These are phyloP conservation scores for Drosophila kurseongensis DNA, from an alignment of 1,140 invertebrate species.

Conservation along the genomic window DNA sequence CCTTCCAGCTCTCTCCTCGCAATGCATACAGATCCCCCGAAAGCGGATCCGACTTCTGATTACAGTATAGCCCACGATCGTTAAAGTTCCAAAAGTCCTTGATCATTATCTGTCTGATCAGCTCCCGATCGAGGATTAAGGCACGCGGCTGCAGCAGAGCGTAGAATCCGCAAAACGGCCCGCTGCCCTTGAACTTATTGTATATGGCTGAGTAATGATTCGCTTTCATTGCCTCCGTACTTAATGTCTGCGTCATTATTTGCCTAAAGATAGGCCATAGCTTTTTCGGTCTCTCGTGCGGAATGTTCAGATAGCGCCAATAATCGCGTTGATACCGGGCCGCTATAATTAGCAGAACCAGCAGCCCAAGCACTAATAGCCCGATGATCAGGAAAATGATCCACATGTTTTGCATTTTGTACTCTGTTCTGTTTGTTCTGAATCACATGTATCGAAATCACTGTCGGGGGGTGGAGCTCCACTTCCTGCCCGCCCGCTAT, in stretches of 20 bases:
- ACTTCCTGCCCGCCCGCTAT: constrained; percentile 9
- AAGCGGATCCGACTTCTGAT: constrained; percentile 86
- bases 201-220: constrained; percentile 66
- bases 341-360: constrained; percentile 60
- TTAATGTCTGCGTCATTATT: constrained; percentile 57
- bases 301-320: constrained; percentile 74
- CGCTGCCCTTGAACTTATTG: constrained; percentile 71
- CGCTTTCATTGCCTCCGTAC: constrained; percentile 61
- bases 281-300: constrained; percentile 73
- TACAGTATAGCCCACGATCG: constrained; percentile 86
- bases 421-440: constrained; percentile 1
- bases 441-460: constrained; percentile 32
- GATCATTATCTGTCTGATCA: constrained; percentile 86
- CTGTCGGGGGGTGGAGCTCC: constrained; percentile 12
- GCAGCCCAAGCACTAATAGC: constrained; percentile 57
- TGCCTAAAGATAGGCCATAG: constrained; percentile 66
- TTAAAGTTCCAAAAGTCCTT: constrained; percentile 87
- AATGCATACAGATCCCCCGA: constrained; percentile 86
- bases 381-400: constrained; percentile 69
- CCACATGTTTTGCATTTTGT: constrained; percentile 65
- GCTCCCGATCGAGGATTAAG: constrained; percentile 85
- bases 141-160: constrained; percentile 69
- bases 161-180: constrained; percentile 80
- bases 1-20: constrained; percentile 86
- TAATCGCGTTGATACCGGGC: constrained; percentile 76